These are phyloP conservation scores for Drosophila atripex DNA, from an alignment of 2,888 invertebrate species.

Conservation along the genomic window DNA sequence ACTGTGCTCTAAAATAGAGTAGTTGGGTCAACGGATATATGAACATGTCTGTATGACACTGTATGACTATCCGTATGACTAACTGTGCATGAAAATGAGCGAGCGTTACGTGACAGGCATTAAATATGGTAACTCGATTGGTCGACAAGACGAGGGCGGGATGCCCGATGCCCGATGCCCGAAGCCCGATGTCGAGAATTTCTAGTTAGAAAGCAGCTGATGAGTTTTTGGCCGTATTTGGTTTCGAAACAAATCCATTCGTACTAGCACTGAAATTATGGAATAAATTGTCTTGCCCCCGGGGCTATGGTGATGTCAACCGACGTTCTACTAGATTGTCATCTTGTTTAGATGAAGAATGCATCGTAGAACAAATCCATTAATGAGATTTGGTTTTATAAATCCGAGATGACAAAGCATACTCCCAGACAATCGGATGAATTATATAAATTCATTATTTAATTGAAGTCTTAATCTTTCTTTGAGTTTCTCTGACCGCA, in stretches of 20 bases:
- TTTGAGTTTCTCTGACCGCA: slow-evolving; percentile 6
- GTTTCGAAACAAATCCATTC: slow-evolving; percentile 37
- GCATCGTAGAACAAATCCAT: not conserved
- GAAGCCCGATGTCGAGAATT: slow-evolving; percentile 4
- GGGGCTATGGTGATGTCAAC: slow-evolving; percentile 38
- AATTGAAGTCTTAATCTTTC: not conserved
- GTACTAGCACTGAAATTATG: slow-evolving; percentile 33
- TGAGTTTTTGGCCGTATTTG: slow-evolving; percentile 69
- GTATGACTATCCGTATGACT: slow-evolving; percentile 51
- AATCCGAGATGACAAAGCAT: not conserved
- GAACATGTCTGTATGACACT: slow-evolving; percentile 1
- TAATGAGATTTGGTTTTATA: not conserved
- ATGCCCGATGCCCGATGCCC: slow-evolving; percentile 1
- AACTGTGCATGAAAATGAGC: slow-evolving; percentile 72
- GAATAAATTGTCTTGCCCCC: slow-evolving; percentile 38
- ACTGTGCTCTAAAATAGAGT: slow-evolving; percentile 23
- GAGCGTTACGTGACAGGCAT: slow-evolving; percentile 71
- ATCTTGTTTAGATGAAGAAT: not conserved
- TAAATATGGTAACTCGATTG: slow-evolving; percentile 33
- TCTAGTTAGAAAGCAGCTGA: slow-evolving; percentile 69
- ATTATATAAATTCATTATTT: not conserved
- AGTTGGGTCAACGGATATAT: slow-evolving; percentile 28
- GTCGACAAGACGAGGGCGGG: slow-evolving; percentile 4
- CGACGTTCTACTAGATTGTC: slow-evolving; percentile 15
- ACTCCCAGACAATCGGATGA: not conserved